These are phyloP conservation scores for Epinephelus cyanopodus DNA, from an alignment of 2,113 vertebrate genomes.

Conservation along the genomic window DNA sequence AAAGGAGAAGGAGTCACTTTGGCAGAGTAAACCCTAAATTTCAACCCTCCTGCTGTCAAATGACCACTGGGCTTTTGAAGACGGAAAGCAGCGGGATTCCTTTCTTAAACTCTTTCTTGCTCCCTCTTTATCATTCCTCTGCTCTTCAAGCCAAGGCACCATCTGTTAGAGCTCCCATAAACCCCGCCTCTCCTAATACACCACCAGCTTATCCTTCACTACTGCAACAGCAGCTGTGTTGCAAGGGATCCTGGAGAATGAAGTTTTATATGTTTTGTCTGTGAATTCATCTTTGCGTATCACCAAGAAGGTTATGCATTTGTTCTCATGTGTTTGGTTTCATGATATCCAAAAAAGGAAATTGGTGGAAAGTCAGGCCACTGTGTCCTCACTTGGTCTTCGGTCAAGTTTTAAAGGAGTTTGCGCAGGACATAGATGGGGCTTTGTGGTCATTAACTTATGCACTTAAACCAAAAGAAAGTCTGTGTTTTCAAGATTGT, in stretches of 20 bases:
- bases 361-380: too few species aligned
- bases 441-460: not conserved
- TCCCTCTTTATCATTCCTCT: slow-evolving; percentile 33
- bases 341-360: not conserved
- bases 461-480: not conserved
- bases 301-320: not conserved
- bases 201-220: slow-evolving; percentile 48
- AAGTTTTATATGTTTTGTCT: slow-evolving; percentile 19
- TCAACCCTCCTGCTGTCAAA: slow-evolving; percentile 28
- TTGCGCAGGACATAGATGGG: not conserved
- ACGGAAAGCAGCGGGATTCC: slow-evolving; percentile 25
- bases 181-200: slow-evolving; percentile 50
- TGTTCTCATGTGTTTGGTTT: not conserved
- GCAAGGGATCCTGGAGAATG: slow-evolving; percentile 58
- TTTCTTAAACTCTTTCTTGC: slow-evolving; percentile 37
- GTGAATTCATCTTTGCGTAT: not conserved
- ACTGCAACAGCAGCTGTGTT: slow-evolving; percentile 31
- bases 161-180: slow-evolving; percentile 63
- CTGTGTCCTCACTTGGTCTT: not conserved
- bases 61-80: slow-evolving; percentile 43
- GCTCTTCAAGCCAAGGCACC: slow-evolving; percentile 57
- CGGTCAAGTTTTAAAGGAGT: not conserved
- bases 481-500: not conserved
- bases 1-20: not conserved
- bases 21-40: slow-evolving; percentile 1